Conservation (phyloP, 2,888 invertebrate species). For the Drosophila ezoana region DNA sequence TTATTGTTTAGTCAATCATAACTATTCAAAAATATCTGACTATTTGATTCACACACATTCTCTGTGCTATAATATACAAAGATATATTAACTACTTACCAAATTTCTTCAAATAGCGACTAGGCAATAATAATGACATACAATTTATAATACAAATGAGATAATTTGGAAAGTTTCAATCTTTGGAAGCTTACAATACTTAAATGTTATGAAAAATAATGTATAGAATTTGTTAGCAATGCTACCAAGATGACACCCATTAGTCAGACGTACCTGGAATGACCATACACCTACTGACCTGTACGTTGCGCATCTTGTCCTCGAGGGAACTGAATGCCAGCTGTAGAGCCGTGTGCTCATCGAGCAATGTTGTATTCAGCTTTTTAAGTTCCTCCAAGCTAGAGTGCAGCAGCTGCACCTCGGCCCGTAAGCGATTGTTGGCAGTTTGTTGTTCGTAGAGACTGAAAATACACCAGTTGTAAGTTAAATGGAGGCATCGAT, state of each 20-base stretch:
- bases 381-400: slow-evolving; percentile 91
- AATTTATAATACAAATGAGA: slow-evolving; percentile 13
- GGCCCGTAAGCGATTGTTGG: slow-evolving; percentile 89
- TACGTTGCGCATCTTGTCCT: slow-evolving; percentile 93
- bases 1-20: neutral
- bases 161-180: slow-evolving; percentile 29
- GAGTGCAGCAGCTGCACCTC: slow-evolving; percentile 91
- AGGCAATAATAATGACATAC: slow-evolving; percentile 1
- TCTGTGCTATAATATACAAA: neutral
- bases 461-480: slow-evolving; percentile 84
- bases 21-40: neutral
- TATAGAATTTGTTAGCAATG: slow-evolving; percentile 30
- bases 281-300: slow-evolving; percentile 87
- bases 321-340: slow-evolving; percentile 94
- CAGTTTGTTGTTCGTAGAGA: slow-evolving; percentile 88
- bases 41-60: neutral
- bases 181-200: slow-evolving; percentile 3
- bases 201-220: neutral
- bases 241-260: slow-evolving; percentile 23
- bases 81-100: slow-evolving; percentile 20
- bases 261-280: neutral
- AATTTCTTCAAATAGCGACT: slow-evolving; percentile 2
- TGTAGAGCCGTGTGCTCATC: slow-evolving; percentile 98
- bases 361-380: slow-evolving; percentile 93
- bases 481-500: neutral